Evolutionary conservation across 2,888 invertebrate species (phyloP).

Genomic region (Ischnus inquisitorius): DNA sequence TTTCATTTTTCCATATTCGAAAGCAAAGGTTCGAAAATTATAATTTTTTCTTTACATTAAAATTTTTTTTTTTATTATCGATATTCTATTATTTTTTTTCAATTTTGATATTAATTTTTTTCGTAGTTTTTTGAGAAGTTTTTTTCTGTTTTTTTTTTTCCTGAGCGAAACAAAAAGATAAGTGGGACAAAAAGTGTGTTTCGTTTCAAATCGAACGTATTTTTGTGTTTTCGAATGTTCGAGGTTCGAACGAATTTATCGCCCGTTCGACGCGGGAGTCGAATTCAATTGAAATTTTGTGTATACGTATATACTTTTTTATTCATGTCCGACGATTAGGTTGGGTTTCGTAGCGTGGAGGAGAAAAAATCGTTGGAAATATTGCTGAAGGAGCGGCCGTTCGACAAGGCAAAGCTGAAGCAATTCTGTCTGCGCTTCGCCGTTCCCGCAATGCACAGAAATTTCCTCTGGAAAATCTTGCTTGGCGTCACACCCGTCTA

Average conservation of each 20-base stretch:
- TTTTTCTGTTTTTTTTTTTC: no score
- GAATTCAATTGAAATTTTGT: not conserved
- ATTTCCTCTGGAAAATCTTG: slow-evolving; percentile 94
- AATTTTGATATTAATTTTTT: no score
- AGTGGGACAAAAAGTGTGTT: no score
- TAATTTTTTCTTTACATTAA: not conserved
- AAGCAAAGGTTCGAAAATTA: not conserved
- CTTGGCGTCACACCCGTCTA: slow-evolving; percentile 93
- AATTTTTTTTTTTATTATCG: not conserved
- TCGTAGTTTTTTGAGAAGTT: no score
- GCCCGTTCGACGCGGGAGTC: no score
- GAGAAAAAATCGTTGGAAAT: slow-evolving; percentile 96
- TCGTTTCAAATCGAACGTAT: no score
- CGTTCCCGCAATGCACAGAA: slow-evolving; percentile 93
- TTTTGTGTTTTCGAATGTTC: no score
- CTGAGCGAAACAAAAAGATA: no score
- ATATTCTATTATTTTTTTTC: no score
- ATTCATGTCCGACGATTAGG: slow-evolving; percentile 80
- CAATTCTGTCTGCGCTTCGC: slow-evolving; percentile 95
- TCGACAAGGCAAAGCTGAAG: slow-evolving; percentile 92
- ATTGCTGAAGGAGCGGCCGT: slow-evolving; percentile 93
- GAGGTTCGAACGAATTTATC: no score
- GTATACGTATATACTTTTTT: not conserved
- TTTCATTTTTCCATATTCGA: no score
- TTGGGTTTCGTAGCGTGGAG: slow-evolving; percentile 95